A percentile compares a stretch with the other conserved stretches of the same genome.
Evolutionary conservation across 2,797 vertebrate species (phyloP).

Genomic region (Tolypeutes matacus): DNA sequence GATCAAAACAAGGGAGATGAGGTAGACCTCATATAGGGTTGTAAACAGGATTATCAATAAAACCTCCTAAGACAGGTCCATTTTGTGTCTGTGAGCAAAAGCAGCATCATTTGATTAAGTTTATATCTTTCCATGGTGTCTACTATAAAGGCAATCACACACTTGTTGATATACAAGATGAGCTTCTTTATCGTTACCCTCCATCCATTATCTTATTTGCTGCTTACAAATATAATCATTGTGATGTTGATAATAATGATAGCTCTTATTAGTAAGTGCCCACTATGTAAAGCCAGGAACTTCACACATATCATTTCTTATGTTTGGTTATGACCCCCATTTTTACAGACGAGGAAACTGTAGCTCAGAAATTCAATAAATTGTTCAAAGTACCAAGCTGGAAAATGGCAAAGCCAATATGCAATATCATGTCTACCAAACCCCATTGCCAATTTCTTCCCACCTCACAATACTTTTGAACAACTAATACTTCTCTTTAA

Average conservation of each 20-base stretch:
- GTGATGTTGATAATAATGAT: background rate
- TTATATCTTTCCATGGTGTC: background rate
- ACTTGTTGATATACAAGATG: background rate
- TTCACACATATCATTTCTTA: background rate
- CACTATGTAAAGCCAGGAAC: background rate
- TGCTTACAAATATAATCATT: background rate
- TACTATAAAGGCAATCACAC: background rate
- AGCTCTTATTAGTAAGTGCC: background rate
- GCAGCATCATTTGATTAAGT: background rate
- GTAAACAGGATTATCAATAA: background rate
- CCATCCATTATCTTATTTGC: background rate
- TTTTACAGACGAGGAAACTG: conserved; percentile 41
- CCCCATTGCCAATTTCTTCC: background rate
- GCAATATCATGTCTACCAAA: background rate
- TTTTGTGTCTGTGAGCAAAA: background rate
- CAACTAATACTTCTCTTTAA: conserved; percentile 7
- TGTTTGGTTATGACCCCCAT: background rate
- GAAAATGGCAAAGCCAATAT: background rate
- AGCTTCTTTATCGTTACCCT: background rate
- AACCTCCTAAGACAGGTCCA: background rate
- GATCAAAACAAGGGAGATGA: background rate
- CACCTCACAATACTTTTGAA: background rate
- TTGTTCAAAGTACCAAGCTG: background rate
- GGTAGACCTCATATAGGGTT: background rate
- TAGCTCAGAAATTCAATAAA: conserved; percentile 39